Evolutionary conservation across 2,797 vertebrate genomes (phyloP).

Genomic region (Moxostoma hubbsi): DNA sequence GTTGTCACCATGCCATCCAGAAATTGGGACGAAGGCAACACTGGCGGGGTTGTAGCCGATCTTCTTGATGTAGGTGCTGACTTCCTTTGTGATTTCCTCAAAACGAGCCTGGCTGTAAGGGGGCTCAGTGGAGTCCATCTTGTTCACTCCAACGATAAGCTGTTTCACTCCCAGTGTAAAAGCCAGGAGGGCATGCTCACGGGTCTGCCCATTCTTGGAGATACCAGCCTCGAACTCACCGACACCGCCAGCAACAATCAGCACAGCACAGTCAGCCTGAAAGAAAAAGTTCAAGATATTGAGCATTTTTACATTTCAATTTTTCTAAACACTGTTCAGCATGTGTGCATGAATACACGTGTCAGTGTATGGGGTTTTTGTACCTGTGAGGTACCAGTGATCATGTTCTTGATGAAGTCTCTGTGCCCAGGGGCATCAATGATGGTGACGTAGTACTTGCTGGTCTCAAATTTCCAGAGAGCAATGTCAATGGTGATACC

Average conservation of each 20-base stretch:
- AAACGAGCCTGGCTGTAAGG: conserved; percentile 80
- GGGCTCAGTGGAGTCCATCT: conserved; percentile 85
- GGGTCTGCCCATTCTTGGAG: conserved; percentile 83
- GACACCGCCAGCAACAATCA: conserved; percentile 80
- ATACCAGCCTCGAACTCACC: conserved; percentile 84
- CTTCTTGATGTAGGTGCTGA: conserved; percentile 84
- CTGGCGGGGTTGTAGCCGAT: conserved; percentile 81
- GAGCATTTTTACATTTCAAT: no score
- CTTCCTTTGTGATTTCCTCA: conserved; percentile 84
- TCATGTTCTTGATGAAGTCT: no score
- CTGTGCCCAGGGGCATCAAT: no score
- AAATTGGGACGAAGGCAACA: conserved; percentile 78
- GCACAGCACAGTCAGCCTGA: conserved; percentile 82
- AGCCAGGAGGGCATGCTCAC: conserved; percentile 81
- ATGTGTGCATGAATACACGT: no score
- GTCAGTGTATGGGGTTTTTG: no score
- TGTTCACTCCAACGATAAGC: conserved; percentile 82
- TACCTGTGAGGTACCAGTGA: no score
- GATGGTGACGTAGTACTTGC: no score
- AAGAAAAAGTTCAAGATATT: neutral
- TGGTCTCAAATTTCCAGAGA: no score
- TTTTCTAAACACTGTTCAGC: no score
- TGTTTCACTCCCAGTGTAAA: conserved; percentile 82
- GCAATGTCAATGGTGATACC: no score
- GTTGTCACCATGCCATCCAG: conserved; percentile 72